Evolutionary conservation across 2,113 vertebrate species (phyloP).

Genomic region (Gracilinanus agilis): DNA sequence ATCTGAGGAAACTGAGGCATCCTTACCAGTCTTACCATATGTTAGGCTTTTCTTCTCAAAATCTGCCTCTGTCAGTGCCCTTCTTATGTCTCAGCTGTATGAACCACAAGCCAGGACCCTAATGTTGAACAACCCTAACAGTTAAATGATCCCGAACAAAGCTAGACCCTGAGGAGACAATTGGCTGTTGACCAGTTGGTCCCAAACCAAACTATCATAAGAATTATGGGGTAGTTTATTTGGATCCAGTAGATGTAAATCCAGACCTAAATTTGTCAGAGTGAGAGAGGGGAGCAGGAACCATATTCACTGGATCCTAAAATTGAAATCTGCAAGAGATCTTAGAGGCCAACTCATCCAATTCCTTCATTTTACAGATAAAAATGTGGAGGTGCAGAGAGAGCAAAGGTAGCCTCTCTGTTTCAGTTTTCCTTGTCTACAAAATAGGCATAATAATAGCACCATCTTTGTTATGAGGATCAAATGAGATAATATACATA

Average conservation of each 20-base stretch:
- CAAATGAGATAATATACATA: neutral
- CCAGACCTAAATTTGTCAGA: neutral
- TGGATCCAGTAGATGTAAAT: neutral
- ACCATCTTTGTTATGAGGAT: neutral
- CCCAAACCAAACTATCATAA: neutral
- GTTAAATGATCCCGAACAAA: neutral
- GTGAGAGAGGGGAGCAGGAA: neutral
- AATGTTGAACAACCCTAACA: neutral
- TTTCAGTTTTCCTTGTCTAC: neutral
- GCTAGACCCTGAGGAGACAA: neutral
- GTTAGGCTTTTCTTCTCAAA: neutral
- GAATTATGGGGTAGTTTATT: neutral
- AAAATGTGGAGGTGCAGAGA: neutral
- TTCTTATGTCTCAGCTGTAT: neutral
- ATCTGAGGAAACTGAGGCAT: too few species aligned
- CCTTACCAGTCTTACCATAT: neutral
- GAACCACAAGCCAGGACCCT: neutral
- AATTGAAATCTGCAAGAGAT: neutral
- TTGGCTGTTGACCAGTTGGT: neutral
- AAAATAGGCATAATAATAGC: neutral
- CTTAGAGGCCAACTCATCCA: neutral
- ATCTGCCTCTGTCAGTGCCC: neutral
- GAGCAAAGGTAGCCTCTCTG: neutral
- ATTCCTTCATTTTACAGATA: neutral
- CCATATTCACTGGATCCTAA: neutral